A percentile compares a stretch with the other conserved stretches of the same genome.
phyloP scores from a whole-genome alignment of 2,888 invertebrate genomes.

The Drosophila affinis region DNA sequence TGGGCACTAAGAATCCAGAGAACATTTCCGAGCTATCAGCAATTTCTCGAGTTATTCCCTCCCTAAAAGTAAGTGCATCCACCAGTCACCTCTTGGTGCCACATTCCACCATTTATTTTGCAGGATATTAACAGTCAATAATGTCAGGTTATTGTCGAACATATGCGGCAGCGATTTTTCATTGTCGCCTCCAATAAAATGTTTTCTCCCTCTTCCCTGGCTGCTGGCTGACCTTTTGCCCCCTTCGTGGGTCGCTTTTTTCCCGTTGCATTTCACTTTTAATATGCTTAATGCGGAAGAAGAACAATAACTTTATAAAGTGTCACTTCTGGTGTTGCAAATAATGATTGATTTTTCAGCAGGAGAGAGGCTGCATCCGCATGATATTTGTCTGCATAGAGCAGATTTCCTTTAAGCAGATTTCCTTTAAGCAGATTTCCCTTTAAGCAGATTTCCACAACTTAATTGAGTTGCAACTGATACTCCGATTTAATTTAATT shows the following conservation, averaged over 20 bases:
- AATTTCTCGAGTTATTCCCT: not conserved
- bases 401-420: conserved; percentile 6
- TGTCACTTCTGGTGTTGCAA: conserved; percentile 23
- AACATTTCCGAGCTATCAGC: not conserved
- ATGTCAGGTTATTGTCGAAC: conserved; percentile 69
- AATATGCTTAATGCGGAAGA: conserved; percentile 34
- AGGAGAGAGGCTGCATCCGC: not conserved
- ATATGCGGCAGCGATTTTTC: conserved; percentile 70
- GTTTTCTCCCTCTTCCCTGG: conserved; percentile 15
- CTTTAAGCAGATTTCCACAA: not conserved
- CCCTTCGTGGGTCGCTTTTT: conserved; percentile 2
- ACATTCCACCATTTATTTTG: conserved; percentile 16
- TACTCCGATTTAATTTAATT: conserved; percentile 1
- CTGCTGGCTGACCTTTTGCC: conserved; percentile 20
- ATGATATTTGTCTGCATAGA: not conserved
- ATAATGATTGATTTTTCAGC: conserved; percentile 38
- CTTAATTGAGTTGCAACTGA: conserved; percentile 23
- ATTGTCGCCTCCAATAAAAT: conserved; percentile 54
- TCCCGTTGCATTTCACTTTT: conserved; percentile 45
- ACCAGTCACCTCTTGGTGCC: not conserved
- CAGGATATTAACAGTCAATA: conserved; percentile 74
- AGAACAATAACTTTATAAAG: conserved; percentile 26
- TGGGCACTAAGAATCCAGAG: not conserved
- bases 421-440: not conserved
- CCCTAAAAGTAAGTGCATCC: not conserved